A percentile compares a stretch with the other conserved stretches of the same genome.
These are phyloP conservation scores for Anabas testudineus DNA, from an alignment of 2,797 vertebrate species.

Conservation along the genomic window DNA sequence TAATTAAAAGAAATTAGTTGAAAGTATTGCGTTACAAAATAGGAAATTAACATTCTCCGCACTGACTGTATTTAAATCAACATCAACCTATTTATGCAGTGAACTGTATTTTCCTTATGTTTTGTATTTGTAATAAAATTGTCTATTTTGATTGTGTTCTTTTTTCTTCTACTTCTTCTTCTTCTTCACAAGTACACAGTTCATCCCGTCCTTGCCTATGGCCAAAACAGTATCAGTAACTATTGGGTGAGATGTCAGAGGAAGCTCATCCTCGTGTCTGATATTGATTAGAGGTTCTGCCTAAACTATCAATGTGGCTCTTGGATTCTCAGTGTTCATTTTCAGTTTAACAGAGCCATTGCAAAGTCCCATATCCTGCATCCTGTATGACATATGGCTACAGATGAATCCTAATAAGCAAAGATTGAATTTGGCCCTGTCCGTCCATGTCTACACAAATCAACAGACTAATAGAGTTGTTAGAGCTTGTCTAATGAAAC, in stretches of 20 bases:
- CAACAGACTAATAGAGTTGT: slow-evolving; percentile 51
- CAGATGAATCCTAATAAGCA: slow-evolving; percentile 65
- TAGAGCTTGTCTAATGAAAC: slow-evolving; percentile 63
- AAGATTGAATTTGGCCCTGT: slow-evolving; percentile 61
- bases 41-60: slow-evolving; percentile 68
- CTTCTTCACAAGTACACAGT: too few species aligned
- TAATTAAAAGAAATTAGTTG: not conserved
- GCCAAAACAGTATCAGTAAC: slow-evolving; percentile 20
- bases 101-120: slow-evolving; percentile 67
- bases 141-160: slow-evolving; percentile 55
- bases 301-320: slow-evolving; percentile 24
- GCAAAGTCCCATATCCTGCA: slow-evolving; percentile 48
- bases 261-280: slow-evolving; percentile 33
- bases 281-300: slow-evolving; percentile 52
- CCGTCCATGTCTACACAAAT: slow-evolving; percentile 53
- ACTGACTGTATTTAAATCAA: slow-evolving; percentile 81
- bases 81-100: slow-evolving; percentile 71
- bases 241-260: slow-evolving; percentile 16
- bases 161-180: too few species aligned
- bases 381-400: slow-evolving; percentile 47
- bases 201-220: slow-evolving; percentile 11
- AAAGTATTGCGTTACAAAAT: slow-evolving; percentile 45
- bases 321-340: slow-evolving; percentile 59
- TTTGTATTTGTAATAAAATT: slow-evolving; percentile 84
- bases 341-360: slow-evolving; percentile 53